These are phyloP conservation scores for Peromyscus eremicus DNA, from an alignment of 2,797 vertebrate species.

Conservation along the genomic window DNA sequence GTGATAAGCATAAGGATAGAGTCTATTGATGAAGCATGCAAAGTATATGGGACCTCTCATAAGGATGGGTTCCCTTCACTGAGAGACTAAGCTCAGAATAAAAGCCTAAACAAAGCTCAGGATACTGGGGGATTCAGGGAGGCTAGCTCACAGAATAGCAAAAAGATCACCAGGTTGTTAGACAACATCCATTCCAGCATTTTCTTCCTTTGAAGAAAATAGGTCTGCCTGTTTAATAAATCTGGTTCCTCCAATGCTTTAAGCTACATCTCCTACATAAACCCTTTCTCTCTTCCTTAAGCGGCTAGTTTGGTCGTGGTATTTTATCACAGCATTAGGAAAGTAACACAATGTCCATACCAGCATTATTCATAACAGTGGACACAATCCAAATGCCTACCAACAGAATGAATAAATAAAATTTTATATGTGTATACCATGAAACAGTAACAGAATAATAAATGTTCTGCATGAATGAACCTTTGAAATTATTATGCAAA, in stretches of 20 bases:
- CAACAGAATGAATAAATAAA: slow-evolving; percentile 15
- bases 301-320: neutral
- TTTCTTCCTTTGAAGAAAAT: neutral
- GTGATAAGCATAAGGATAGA: neutral
- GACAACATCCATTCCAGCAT: neutral
- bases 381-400: slow-evolving; percentile 15
- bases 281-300: neutral
- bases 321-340: neutral
- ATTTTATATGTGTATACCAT: neutral
- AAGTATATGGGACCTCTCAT: neutral
- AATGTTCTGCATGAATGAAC: slow-evolving; percentile 21
- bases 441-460: slow-evolving; percentile 9
- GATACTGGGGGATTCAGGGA: neutral
- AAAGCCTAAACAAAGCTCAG: neutral
- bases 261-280: neutral
- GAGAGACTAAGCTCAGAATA: neutral
- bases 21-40: neutral
- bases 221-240: neutral
- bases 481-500: slow-evolving; percentile 44
- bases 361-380: neutral
- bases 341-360: neutral
- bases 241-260: neutral
- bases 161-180: neutral
- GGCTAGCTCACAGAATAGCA: neutral
- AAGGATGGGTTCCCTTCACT: neutral